phyloP scores from a whole-genome alignment of 2,113 vertebrate genomes.

The Fregetta grallaria region DNA sequence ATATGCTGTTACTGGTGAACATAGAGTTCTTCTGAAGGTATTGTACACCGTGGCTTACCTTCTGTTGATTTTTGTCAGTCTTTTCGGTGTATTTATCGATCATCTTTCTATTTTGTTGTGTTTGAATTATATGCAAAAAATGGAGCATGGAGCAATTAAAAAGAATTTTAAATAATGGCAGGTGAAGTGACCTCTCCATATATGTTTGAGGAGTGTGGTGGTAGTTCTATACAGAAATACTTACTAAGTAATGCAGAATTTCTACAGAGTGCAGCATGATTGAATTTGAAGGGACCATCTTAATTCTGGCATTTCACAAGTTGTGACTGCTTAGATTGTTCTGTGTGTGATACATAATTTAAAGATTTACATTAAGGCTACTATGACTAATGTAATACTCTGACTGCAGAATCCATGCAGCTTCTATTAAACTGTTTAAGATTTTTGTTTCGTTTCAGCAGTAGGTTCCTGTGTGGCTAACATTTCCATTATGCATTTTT shows the following conservation, averaged over 20 bases:
- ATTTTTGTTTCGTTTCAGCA: slow-evolving; percentile 11
- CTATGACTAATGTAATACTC: not conserved
- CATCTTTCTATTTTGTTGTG: not conserved
- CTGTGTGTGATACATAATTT: slow-evolving; percentile 10
- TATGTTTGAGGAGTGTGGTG: not conserved
- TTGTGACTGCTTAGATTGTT: not conserved
- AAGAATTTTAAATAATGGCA: not conserved
- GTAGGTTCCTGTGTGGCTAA: not conserved
- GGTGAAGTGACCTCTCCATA: not conserved
- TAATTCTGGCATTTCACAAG: not conserved
- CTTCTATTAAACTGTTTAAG: not conserved
- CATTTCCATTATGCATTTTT: not conserved
- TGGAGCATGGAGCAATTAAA: not conserved
- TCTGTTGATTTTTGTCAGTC: not conserved
- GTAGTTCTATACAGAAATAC: not conserved
- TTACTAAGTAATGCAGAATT: not conserved
- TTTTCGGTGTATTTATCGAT: not conserved
- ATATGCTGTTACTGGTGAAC: not conserved
- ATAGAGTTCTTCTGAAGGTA: not conserved
- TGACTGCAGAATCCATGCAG: not conserved
- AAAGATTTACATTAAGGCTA: slow-evolving; percentile 13
- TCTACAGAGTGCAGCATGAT: not conserved
- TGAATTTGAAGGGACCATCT: not conserved
- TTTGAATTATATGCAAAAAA: not conserved
- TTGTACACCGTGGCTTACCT: not conserved